phyloP scores from a whole-genome alignment of 2,888 invertebrate genomes.

The Pyralis farinalis region DNA sequence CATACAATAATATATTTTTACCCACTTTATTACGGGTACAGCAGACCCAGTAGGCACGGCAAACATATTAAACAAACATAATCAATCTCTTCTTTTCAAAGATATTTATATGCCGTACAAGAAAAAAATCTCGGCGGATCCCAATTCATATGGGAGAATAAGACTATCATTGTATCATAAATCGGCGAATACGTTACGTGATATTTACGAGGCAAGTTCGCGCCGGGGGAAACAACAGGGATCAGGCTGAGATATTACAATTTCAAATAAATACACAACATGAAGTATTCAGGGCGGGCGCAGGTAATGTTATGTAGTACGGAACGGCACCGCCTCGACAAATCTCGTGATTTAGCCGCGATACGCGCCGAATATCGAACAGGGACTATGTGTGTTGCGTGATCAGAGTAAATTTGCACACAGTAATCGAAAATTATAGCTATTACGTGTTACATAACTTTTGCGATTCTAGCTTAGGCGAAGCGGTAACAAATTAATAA shows the following conservation, averaged over 20 bases:
- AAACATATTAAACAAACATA: neutral
- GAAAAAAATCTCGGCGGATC: conserved; percentile 18
- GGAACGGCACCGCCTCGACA: conserved; percentile 69
- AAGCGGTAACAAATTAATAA: conserved; percentile 6
- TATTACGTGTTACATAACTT: conserved; percentile 38
- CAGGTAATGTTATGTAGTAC: conserved; percentile 75
- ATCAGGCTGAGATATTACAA: conserved; percentile 76
- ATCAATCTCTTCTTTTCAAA: neutral
- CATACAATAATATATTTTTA: no score
- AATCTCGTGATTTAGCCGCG: conserved; percentile 79
- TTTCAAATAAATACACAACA: conserved; percentile 78
- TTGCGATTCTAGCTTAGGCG: conserved; percentile 15
- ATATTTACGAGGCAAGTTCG: conserved; percentile 71
- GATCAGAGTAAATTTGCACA: conserved; percentile 73
- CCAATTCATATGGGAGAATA: conserved; percentile 45
- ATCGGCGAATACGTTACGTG: conserved; percentile 63
- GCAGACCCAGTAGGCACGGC: no score
- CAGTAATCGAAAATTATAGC: conserved; percentile 70
- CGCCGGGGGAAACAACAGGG: conserved; percentile 67
- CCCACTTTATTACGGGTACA: no score
- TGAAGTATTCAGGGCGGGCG: conserved; percentile 76
- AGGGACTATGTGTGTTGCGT: conserved; percentile 69
- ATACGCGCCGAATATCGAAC: conserved; percentile 76
- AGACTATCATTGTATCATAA: conserved; percentile 62
- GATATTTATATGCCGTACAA: conserved; percentile 1